Base-by-base conservation (phyloP, 2,888 invertebrate species). In the Bedellia somnulentella region DNA sequence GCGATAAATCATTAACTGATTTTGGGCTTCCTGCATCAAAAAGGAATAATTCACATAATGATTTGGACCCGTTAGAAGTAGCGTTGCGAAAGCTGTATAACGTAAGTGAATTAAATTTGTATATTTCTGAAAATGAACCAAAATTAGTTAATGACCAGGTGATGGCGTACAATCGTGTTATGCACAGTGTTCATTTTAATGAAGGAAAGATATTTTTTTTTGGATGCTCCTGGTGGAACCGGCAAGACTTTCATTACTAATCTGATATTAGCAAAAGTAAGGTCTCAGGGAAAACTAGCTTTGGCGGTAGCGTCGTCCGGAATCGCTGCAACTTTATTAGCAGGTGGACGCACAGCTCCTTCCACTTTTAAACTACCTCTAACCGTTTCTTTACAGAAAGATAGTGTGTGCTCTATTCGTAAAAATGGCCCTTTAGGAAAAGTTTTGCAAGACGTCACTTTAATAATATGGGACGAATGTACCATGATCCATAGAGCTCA, bases 401-500 rank as follows among this genome's bases (percentile, higher is more conserved):
- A 25, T 12, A 12, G 12, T n/a, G 13, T 25, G 25, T 14, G 25
- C 13, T 25, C 25, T 13, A 25, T 25, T 4, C 25, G 25, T 13
- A 25, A 25, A 25, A 25, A 25, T 25, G 25, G 25, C 4, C 25
- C 12, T 5, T 13, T 25, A 5, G 25, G 25, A 12, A 25, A 38
- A 34, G 24, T 42, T 24, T 33, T 44, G 12, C 37, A 37, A 34
- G 36, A 39, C 13, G 31, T 27, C 24, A 36, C 21, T 24, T 26
- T 42, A 31, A 39, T 40, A 23, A 36, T 38, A 11, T 37, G 39
- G 35, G 37, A 40, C 15, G 39, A 41, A 34, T 37, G 37, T 30
- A 42, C 39, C 15, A 41, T 39, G 42, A 35, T 33, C 9, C 38
- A 44, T 36, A 40, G 35, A 39, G 36, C 36, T 24, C 38, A 35